phyloP scores from a whole-genome alignment of 2,113 vertebrate genomes.

The Pagrus major region DNA sequence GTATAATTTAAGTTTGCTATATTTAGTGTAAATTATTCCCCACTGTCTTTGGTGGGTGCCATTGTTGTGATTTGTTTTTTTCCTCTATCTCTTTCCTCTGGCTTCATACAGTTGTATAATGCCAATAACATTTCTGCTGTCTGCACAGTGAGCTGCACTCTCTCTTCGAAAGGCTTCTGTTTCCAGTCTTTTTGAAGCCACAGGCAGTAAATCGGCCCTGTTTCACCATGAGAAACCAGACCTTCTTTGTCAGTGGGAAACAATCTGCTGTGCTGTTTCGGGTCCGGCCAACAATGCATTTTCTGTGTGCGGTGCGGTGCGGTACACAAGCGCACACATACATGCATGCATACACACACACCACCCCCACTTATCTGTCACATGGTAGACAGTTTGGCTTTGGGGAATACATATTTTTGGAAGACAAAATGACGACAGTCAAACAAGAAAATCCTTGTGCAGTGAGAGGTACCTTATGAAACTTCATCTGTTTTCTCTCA shows the following conservation, averaged over 20 bases:
- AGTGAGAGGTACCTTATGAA: conserved; percentile 26
- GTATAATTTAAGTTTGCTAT: conserved; percentile 46
- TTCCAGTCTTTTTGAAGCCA: conserved; percentile 79
- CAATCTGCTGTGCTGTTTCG: conserved; percentile 78
- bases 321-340: conserved; percentile 21
- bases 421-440: conserved; percentile 65
- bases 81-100: conserved; percentile 16
- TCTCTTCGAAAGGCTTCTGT: conserved; percentile 70
- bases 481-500: conserved; percentile 39
- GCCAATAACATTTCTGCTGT: conserved; percentile 56
- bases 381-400: conserved; percentile 69
- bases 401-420: conserved; percentile 75
- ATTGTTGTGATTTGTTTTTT: conserved; percentile 8
- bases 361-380: conserved; percentile 60
- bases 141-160: conserved; percentile 64
- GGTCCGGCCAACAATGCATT: conserved; percentile 73
- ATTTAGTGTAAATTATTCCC: conserved; percentile 51
- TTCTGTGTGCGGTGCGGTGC: conserved; percentile 64
- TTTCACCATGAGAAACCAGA: conserved; percentile 79
- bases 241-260: conserved; percentile 82
- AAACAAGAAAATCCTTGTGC: conserved; percentile 63
- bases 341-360: neutral
- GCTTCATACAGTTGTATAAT: conserved; percentile 63
- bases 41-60: conserved; percentile 22
- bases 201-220: conserved; percentile 74